Evolutionary conservation across 2,888 invertebrate species (phyloP), one percentile per base, ranked within the genome.

Genomic region (Tetranychus piercei): DNA sequence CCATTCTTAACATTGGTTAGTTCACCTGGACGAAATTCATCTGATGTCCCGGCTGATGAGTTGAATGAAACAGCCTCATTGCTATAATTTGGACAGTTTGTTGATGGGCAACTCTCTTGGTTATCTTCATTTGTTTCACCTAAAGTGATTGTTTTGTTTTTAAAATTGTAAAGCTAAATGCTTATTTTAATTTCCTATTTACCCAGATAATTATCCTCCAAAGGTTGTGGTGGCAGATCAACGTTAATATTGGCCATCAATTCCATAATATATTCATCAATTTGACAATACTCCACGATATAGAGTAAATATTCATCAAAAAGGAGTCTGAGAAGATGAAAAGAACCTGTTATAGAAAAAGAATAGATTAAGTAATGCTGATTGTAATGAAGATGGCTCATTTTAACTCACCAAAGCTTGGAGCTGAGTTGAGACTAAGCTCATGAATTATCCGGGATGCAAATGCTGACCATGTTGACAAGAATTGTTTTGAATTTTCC

Each of bases 251-350:
- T 80, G 43, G 80, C 78, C 73, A 83, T 80, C 44, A 83, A 81
- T 75, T 83, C 82, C 44, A 81, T 79, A 23, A 82, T 80, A 73
- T 82, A 78, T 74, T 83, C 83, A 74, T 83, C 82, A 43, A 81
- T 80, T 77, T 83, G 82, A n/a, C 84, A 79, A 70, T 80, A 81
- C 77, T 84, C 84, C n/a, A 84, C 81, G 74, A 82, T 79, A 76
- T 82, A 83, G 76, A 83, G 78, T 9, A 84, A 82, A 76, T 83
- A 84, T 77, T 84, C 84, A 77, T 84, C 83, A 78, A 83, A 83
- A 82, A 84, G 82, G 45, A 84, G 80, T 76, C 84, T 83, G 65
- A 84, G 80, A 71, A 84, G 80, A 76, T 84, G 84, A 78, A 84
- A 84, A 6, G 83, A 84, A 43, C 84, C 84, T 83, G 20, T 67